A percentile compares a stretch with the other conserved stretches of the same genome.
Evolutionary conservation across 2,113 vertebrate genomes (phyloP).

Genomic region (Paramisgurnus dabryanus): DNA sequence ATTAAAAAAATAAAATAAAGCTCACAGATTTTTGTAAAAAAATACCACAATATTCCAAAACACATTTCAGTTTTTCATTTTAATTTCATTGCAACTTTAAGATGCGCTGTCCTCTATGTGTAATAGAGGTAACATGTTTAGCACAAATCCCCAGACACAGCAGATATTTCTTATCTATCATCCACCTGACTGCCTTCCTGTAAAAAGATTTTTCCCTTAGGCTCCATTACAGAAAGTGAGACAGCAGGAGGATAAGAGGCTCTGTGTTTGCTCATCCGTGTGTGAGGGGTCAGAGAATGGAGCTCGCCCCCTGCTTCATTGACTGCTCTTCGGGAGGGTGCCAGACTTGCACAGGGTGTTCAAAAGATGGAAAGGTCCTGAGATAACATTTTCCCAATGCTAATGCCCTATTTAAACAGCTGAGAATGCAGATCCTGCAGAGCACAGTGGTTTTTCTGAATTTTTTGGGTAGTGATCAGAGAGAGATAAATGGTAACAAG

Average conservation of each 20-base stretch:
- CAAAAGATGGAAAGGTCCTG: slow-evolving; percentile 19
- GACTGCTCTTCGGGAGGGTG: slow-evolving; percentile 20
- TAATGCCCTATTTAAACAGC: slow-evolving; percentile 9
- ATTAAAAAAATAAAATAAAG: no score
- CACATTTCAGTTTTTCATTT: no score
- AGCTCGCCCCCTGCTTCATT: slow-evolving; percentile 31
- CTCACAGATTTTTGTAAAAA: no score
- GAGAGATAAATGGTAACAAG: background rate
- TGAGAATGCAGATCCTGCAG: background rate
- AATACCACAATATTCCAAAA: no score
- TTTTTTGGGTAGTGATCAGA: background rate
- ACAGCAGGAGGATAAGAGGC: slow-evolving; percentile 25
- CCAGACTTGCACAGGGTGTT: slow-evolving; percentile 9
- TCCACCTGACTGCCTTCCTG: slow-evolving; percentile 39
- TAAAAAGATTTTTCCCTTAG: slow-evolving; percentile 39
- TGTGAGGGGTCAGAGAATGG: slow-evolving; percentile 24
- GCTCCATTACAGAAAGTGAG: slow-evolving; percentile 33
- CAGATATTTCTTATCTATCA: slow-evolving; percentile 38
- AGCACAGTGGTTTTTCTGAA: background rate
- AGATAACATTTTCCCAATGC: slow-evolving; percentile 10
- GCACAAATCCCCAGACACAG: slow-evolving; percentile 32
- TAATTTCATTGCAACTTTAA: no score
- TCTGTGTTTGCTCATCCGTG: slow-evolving; percentile 40
- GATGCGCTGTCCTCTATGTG: background rate
- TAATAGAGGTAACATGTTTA: slow-evolving; percentile 28